Evolutionary conservation across 2,888 invertebrate species (phyloP), one percentile per base, ranked within the genome.

Genomic region (Erebia palarica): DNA sequence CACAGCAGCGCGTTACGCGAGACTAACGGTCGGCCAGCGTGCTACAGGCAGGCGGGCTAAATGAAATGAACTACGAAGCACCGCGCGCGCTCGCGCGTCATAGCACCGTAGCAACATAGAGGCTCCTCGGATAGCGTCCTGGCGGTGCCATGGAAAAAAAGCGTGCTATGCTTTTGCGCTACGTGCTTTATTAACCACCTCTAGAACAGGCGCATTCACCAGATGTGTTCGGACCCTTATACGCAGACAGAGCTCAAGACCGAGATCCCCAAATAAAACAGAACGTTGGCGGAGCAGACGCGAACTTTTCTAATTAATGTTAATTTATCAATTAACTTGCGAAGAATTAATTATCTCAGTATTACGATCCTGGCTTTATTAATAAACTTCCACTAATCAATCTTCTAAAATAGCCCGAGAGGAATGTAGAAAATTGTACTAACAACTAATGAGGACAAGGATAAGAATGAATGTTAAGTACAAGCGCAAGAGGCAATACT

Each of bases 261-360:
- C 76, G 72, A 76, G 75, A 75, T 74, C 65, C 68, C 72, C 75
- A 74, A 77, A 76, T 78, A 76, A 79, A 78, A 78, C 75, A 73
- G 74, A 73, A 71, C 75, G 72, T 72, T 64, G 73, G 70, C 79
- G 80, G 69, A 74, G 81, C 82, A 82, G 81, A 82, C 81, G 83
- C 80, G 82, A 90, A 91, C 85, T 91, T 91, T 89, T 89, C 89
- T 90, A 92, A 92, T 92, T 91, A 91, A 89, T 88, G 89, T 88
- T 91, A 89, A 89, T 90, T 89, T 90, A 90, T 90, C 90, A 90
- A 92, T 92, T 91, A 91, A 89, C 85, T 90, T 88, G 87, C 85
- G 86, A 90, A 89, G 90, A 91, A 91, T 91, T 91, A 90, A 91
- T 91, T 91, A 91, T 90, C 87, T 90, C 83, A 84, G 87, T 85